Conservation (phyloP, 2,888 invertebrate genomes). For the Spisula solida region DNA sequence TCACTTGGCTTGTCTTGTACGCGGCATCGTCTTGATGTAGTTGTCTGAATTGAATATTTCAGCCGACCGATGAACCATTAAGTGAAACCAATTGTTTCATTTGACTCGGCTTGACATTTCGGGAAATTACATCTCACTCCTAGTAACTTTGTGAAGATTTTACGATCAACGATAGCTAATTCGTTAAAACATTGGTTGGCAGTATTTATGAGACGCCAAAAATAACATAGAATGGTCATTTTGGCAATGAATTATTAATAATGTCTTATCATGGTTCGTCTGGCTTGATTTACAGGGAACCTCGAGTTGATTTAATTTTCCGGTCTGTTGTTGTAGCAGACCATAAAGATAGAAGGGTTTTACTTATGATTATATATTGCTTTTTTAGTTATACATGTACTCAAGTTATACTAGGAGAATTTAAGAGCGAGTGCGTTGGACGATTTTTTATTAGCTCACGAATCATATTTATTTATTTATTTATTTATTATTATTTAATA, state of each 20-base stretch:
- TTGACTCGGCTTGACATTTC: constrained; percentile 64
- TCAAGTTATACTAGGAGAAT: too few relatives aligned
- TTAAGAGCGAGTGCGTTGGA: too few relatives aligned
- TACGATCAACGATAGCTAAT: constrained; percentile 60
- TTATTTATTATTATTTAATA: background rate
- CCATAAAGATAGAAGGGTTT: background rate
- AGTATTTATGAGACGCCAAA: constrained; percentile 44
- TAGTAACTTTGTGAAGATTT: constrained; percentile 53
- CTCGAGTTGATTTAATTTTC: constrained; percentile 69
- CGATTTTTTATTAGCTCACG: too few relatives aligned
- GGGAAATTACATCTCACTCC: constrained; percentile 69
- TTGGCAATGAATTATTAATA: constrained; percentile 66
- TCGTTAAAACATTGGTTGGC: constrained; percentile 50
- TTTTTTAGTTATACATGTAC: background rate
- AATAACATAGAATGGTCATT: constrained; percentile 46
- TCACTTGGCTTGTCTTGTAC: background rate
- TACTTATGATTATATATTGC: background rate
- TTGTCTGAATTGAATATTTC: constrained; percentile 64
- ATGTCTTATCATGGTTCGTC: constrained; percentile 23
- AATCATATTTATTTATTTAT: background rate
- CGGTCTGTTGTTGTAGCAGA: constrained; percentile 52
- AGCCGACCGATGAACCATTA: constrained; percentile 59
- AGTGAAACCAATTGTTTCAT: constrained; percentile 67
- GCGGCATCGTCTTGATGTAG: background rate
- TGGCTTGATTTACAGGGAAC: constrained; percentile 52